A percentile compares a stretch with the other conserved stretches of the same genome.
Evolutionary conservation across 1,140 invertebrate species (phyloP).

Genomic region (Diabrotica undecimpunctata): DNA sequence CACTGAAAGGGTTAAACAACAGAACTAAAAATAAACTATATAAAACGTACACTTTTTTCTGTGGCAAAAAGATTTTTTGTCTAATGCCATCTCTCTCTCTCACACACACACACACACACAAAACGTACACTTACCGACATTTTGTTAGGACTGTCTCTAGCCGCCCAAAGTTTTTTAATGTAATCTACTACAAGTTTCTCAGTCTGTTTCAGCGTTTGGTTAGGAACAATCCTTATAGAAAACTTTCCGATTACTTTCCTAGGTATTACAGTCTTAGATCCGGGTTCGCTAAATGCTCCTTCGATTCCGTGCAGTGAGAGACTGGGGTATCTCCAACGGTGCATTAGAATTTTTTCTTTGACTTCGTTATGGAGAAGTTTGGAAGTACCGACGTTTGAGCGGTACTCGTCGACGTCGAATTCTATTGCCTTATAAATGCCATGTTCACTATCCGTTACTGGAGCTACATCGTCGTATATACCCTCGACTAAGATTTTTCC

Average conservation of each 20-base stretch:
- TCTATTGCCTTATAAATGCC: slow-evolving; percentile 82
- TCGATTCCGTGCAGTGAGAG: slow-evolving; percentile 83
- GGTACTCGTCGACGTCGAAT: slow-evolving; percentile 83
- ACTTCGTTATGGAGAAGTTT: slow-evolving; percentile 72
- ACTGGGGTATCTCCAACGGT: slow-evolving; percentile 86
- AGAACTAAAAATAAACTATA: no score
- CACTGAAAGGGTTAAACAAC: no score
- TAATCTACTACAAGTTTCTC: slow-evolving; percentile 71
- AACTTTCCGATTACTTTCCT: slow-evolving; percentile 94
- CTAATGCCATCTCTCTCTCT: no score
- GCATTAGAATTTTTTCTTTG: slow-evolving; percentile 78
- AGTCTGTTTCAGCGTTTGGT: slow-evolving; percentile 79
- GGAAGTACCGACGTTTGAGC: slow-evolving; percentile 65
- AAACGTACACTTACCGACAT: slow-evolving; percentile 70
- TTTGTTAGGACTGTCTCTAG: slow-evolving; percentile 79
- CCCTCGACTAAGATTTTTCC: slow-evolving; percentile 80
- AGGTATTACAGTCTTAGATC: slow-evolving; percentile 94
- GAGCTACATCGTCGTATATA: slow-evolving; percentile 74
- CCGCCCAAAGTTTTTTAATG: slow-evolving; percentile 68
- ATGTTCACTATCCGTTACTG: slow-evolving; percentile 71
- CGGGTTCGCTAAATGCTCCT: slow-evolving; percentile 91
- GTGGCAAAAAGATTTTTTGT: no score
- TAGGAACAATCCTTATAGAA: slow-evolving; percentile 89
- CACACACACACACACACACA: no score
- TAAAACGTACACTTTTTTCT: no score